A percentile compares a stretch with the other conserved stretches of the same genome.
phyloP scores from a whole-genome alignment of 2,888 invertebrate species.

The Lithophane socia region DNA sequence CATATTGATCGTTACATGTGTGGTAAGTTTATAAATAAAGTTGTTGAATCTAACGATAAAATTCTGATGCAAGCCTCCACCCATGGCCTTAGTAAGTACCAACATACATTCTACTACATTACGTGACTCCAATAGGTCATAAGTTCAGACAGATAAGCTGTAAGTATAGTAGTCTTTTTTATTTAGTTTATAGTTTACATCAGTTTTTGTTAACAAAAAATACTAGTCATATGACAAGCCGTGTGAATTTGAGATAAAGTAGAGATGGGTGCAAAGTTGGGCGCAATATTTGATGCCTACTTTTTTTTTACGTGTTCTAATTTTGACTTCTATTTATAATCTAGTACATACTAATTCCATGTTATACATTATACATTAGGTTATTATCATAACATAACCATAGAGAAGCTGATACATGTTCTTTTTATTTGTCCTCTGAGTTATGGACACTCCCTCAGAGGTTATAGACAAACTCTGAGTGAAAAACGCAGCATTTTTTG shows the following conservation, averaged over 20 bases:
- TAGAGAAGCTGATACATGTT: conserved; percentile 4
- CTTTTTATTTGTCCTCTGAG: neutral
- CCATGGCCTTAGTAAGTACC: conserved; percentile 8
- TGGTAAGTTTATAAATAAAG: conserved; percentile 25
- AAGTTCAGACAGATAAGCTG: conserved; percentile 51
- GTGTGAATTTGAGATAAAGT: conserved; percentile 27
- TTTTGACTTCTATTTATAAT: neutral
- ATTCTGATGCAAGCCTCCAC: conserved; percentile 52
- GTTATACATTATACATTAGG: neutral
- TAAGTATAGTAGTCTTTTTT: conserved; percentile 16
- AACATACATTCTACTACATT: conserved; percentile 28
- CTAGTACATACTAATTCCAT: too few species aligned
- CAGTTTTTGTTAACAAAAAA: conserved; percentile 12
- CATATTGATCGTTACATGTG: neutral
- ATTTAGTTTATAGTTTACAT: conserved; percentile 44
- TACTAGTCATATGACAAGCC: conserved; percentile 28
- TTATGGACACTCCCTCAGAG: neutral
- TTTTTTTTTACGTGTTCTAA: neutral
- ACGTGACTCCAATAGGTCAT: conserved; percentile 46
- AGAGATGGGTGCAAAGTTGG: conserved; percentile 25
- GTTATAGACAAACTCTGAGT: neutral
- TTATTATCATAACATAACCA: neutral
- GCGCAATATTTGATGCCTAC: neutral
- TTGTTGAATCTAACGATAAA: conserved; percentile 40
- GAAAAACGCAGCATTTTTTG: neutral